A percentile compares a stretch with the other conserved stretches of the same genome.
phyloP scores from a whole-genome alignment of 2,797 vertebrate genomes.

The Capromys pilorides region DNA sequence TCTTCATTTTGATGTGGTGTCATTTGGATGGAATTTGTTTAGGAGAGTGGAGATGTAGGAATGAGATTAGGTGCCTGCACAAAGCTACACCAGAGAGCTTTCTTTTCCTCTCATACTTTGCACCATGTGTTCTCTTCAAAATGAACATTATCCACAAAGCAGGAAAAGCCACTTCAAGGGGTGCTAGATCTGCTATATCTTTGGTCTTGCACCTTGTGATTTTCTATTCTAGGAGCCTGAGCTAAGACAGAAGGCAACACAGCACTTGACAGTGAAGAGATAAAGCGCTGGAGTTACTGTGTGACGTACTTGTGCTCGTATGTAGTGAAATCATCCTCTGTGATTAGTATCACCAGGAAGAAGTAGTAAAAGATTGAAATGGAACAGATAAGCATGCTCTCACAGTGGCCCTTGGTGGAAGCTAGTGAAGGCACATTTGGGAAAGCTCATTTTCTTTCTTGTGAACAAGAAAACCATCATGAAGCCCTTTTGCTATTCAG shows the following conservation, averaged over 20 bases:
- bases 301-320: background rate
- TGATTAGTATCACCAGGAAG: background rate
- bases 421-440: background rate
- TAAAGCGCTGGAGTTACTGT: background rate
- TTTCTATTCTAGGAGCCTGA: background rate
- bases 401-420: background rate
- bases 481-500: background rate
- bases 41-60: background rate
- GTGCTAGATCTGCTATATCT: background rate
- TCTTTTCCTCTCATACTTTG: background rate
- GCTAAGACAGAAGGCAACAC: background rate
- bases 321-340: background rate
- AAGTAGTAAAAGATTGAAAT: background rate
- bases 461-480: background rate
- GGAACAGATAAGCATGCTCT: background rate
- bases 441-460: background rate
- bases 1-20: too few species aligned
- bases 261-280: background rate
- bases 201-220: background rate
- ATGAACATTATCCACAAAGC: background rate
- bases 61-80: fast-evolving
- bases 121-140: background rate
- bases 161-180: background rate
- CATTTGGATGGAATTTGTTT: background rate
- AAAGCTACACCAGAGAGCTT: background rate